Evolutionary conservation across 1,140 invertebrate genomes (phyloP), one percentile per base, ranked within the genome.

Genomic region (Orchesella cincta): DNA sequence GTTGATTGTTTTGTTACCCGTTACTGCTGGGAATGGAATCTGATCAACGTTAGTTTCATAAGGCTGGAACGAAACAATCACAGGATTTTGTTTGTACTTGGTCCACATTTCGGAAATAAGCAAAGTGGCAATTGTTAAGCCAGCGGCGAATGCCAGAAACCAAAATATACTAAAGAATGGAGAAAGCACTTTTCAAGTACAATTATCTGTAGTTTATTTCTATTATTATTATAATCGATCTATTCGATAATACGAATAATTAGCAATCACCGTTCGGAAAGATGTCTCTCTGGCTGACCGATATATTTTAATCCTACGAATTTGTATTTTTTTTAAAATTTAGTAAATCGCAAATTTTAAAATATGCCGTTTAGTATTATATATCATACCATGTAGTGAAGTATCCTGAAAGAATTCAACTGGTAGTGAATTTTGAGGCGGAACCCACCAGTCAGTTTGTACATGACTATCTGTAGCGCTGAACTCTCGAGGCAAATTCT

Each of bases 61-160:
- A 0, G 79, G 73, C 46, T 87, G 86, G 80, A 90, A 89, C 74
- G 88, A 88, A 0, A 90, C 88, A 28, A 89, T 88, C 0, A 90
- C 88, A 1, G 89, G 89, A 14, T 86, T 87, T 18, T 84, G 84
- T 14, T 87, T 84, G 88, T 89, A 90, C 75, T 89, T 89, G 0
- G 82, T 81, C 83, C 87, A 89, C 1, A 88, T 87, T 74, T 86
- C 86, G 20, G 82, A 82, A 18, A 90, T 89, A 3, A 89, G 81
- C 35, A 81, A 84, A 0, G 84, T 81, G 78, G 88, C 89, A 12
- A 86, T 82, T 46, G 83, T 85, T 14, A 89, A 83, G 20, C 87
- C 88, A 1, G 86, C 78, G 1, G 85, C 62, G 36, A 89, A 87
- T 5, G 87, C 83, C 0, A 84, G 64, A 0, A 87, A 36, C 89